Evolutionary conservation across 1,140 invertebrate species (phyloP).

Genomic region (honey bee (Apis mellifera)): DNA sequence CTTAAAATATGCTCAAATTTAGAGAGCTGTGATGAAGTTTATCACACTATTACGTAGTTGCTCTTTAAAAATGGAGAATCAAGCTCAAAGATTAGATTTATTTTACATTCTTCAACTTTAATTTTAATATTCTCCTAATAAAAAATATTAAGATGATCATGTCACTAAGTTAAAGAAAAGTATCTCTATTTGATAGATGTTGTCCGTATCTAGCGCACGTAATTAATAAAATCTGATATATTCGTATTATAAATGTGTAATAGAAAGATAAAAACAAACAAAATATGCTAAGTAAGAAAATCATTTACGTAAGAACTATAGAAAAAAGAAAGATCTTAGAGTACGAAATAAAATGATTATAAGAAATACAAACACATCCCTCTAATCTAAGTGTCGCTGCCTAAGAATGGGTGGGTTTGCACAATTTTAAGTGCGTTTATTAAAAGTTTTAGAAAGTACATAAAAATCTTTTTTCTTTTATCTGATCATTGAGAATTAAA

Average conservation of each 20-base stretch:
- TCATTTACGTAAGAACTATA: slow-evolving; percentile 71
- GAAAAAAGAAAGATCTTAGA: slow-evolving; percentile 72
- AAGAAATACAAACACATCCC: slow-evolving; percentile 78
- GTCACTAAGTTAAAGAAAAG: slow-evolving; percentile 25
- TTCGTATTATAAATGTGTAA: slow-evolving; percentile 62
- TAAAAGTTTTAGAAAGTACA: slow-evolving; percentile 53
- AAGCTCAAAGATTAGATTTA: not conserved
- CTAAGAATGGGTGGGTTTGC: slow-evolving; percentile 70
- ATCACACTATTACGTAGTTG: slow-evolving; percentile 14
- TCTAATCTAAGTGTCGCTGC: slow-evolving; percentile 74
- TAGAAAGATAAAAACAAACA: slow-evolving; percentile 79
- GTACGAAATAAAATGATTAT: slow-evolving; percentile 75
- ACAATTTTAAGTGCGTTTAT: slow-evolving; percentile 56
- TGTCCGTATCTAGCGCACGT: slow-evolving; percentile 31
- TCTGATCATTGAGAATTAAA: slow-evolving; percentile 46
- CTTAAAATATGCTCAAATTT: slow-evolving; percentile 50
- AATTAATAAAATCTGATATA: slow-evolving; percentile 46
- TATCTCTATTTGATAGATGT: slow-evolving; percentile 25
- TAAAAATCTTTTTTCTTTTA: slow-evolving; percentile 48
- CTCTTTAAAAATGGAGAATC: not conserved
- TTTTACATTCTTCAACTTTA: slow-evolving; percentile 5
- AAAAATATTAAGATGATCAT: slow-evolving; percentile 40
- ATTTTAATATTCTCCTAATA: slow-evolving; percentile 9
- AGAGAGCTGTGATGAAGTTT: slow-evolving; percentile 22
- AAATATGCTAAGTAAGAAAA: slow-evolving; percentile 64